Percentiles rank a stretch among this genome's conserved stretches.
These are phyloP conservation scores for Colinus virginianus DNA, from an alignment of 2,113 vertebrate species.

Conservation along the genomic window DNA sequence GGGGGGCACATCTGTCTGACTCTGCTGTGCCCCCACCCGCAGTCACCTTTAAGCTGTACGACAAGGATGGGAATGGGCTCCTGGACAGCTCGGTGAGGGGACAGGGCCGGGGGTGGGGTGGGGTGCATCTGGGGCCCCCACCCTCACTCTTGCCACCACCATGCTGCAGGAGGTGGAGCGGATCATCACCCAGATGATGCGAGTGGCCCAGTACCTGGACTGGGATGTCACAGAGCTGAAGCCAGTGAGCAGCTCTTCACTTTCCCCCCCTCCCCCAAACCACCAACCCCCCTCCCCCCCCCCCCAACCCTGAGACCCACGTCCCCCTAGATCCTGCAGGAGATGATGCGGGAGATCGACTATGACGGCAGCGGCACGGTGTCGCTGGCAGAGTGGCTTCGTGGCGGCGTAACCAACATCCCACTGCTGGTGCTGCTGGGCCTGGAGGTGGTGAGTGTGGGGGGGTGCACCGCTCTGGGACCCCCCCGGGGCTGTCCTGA, in stretches of 20 bases:
- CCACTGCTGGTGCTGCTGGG: constrained; percentile 92
- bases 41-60: constrained; percentile 94
- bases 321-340: constrained; percentile 86
- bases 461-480: too few species aligned
- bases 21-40: not conserved
- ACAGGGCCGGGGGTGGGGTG: too few species aligned
- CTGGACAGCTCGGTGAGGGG: constrained; percentile 91
- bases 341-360: constrained; percentile 95
- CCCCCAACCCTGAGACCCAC: too few species aligned
- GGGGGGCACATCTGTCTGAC: not conserved
- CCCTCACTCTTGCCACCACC: too few species aligned
- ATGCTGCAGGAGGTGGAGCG: constrained; percentile 86
- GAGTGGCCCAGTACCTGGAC: constrained; percentile 89
- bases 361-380: constrained; percentile 88
- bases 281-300: too few species aligned
- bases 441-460: constrained; percentile 81
- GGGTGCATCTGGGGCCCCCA: not conserved
- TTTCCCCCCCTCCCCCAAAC: too few species aligned
- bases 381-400: constrained; percentile 90
- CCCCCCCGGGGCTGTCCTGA: not conserved
- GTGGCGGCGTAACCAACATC: constrained; percentile 90
- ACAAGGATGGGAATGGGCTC: constrained; percentile 90
- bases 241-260: constrained; percentile 78
- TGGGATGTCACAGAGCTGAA: constrained; percentile 92
- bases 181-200: constrained; percentile 93